Evolutionary conservation across 2,797 vertebrate genomes (phyloP).

Genomic region (Echiichthys vipera): DNA sequence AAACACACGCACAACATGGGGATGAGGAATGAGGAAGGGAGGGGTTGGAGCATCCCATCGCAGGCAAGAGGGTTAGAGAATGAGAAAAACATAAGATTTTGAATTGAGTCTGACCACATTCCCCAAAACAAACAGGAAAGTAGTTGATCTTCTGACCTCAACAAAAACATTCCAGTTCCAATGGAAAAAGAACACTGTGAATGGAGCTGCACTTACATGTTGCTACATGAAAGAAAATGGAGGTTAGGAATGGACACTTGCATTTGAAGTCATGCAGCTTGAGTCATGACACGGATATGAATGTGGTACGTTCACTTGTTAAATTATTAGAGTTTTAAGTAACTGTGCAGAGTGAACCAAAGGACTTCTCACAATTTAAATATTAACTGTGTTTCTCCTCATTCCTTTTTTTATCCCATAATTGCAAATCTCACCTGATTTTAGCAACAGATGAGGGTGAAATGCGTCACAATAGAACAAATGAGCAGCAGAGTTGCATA

Average conservation of each 20-base stretch:
- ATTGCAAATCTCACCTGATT: conserved; percentile 7
- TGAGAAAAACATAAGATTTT: conserved; percentile 69
- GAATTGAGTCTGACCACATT: conserved; percentile 67
- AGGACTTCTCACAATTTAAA: conserved; percentile 48
- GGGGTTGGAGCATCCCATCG: conserved; percentile 47
- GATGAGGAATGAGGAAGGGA: conserved; percentile 68
- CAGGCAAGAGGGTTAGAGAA: conserved; percentile 64
- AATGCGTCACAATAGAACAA: conserved; percentile 39
- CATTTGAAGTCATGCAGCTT: conserved; percentile 65
- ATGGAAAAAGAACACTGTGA: conserved; percentile 34
- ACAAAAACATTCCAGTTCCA: conserved; percentile 37
- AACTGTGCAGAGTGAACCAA: conserved; percentile 8
- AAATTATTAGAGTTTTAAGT: conserved; percentile 34
- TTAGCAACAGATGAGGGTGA: conserved; percentile 29
- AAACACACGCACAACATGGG: conserved; percentile 67
- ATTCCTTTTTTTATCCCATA: neutral
- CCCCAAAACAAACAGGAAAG: conserved; percentile 35
- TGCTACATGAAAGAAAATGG: conserved; percentile 54
- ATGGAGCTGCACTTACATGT: conserved; percentile 35
- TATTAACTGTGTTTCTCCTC: conserved; percentile 24
- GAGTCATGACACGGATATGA: conserved; percentile 53
- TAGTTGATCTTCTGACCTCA: conserved; percentile 41
- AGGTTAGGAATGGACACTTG: conserved; percentile 58
- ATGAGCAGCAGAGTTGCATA: conserved; percentile 8
- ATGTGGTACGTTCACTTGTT: conserved; percentile 20